These are phyloP conservation scores for Germaria angustata DNA, from an alignment of 2,888 invertebrate species.

Conservation along the genomic window DNA sequence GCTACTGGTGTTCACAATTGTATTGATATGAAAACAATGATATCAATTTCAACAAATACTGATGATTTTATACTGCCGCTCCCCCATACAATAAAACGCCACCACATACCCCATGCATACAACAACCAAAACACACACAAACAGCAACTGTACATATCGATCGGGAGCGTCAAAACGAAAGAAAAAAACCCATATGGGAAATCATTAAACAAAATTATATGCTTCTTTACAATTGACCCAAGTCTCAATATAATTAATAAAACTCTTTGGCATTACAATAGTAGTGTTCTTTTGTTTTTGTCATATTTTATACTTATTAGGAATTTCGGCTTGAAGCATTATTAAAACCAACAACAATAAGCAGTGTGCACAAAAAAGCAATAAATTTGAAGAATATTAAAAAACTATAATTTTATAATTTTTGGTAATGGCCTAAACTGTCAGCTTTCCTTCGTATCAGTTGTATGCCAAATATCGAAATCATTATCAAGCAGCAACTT, in stretches of 20 bases:
- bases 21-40: slow-evolving; percentile 80
- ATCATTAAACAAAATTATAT: slow-evolving; percentile 12
- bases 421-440: slow-evolving; percentile 61
- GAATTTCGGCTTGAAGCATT: not conserved
- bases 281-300: slow-evolving; percentile 36
- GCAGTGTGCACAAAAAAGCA: not conserved
- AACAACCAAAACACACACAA: not conserved
- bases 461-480: slow-evolving; percentile 49
- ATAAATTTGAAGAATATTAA: slow-evolving; percentile 39
- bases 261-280: not conserved
- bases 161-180: slow-evolving; percentile 23
- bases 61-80: slow-evolving; percentile 81
- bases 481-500: not conserved
- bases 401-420: slow-evolving; percentile 14
- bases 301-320: slow-evolving; percentile 35
- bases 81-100: slow-evolving; percentile 73
- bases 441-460: slow-evolving; percentile 44
- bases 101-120: slow-evolving; percentile 54
- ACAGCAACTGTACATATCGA: slow-evolving; percentile 5
- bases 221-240: slow-evolving; percentile 26
- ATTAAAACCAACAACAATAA: not conserved
- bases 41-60: slow-evolving; percentile 77
- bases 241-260: slow-evolving; percentile 7
- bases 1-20: slow-evolving; percentile 74
- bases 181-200: slow-evolving; percentile 16